Evolutionary conservation across 2,888 invertebrate species (phyloP).

Genomic region (Laothoe populi): DNA sequence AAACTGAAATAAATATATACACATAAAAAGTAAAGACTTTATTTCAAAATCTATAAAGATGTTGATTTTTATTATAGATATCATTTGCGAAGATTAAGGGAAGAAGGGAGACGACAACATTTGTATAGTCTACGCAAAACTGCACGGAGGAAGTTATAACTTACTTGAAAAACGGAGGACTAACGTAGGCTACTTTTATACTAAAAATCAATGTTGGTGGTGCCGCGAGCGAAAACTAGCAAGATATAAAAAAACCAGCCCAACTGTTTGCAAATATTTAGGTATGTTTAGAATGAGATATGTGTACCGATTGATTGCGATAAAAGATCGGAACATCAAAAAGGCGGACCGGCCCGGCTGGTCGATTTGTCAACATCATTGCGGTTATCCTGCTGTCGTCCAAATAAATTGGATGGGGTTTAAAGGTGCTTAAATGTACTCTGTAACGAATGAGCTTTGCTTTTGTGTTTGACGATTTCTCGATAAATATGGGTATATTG

Average conservation of each 20-base stretch:
- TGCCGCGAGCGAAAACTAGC: no score
- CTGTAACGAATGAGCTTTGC: slow-evolving; percentile 41
- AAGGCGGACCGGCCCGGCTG: slow-evolving; percentile 67
- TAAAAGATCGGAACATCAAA: slow-evolving; percentile 75
- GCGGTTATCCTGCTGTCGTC: slow-evolving; percentile 61
- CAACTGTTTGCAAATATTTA: slow-evolving; percentile 11
- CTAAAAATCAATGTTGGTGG: no score
- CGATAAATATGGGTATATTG: slow-evolving; percentile 2
- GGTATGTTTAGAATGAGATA: slow-evolving; percentile 57
- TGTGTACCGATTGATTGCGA: slow-evolving; percentile 61
- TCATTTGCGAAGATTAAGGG: no score
- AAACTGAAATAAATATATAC: no score
- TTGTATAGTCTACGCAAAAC: no score
- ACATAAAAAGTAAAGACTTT: no score
- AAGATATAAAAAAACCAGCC: not conserved
- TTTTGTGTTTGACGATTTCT: slow-evolving; percentile 36
- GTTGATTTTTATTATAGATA: no score
- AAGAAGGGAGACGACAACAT: no score
- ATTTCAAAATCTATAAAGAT: no score
- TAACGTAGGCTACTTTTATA: no score
- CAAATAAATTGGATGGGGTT: slow-evolving; percentile 75
- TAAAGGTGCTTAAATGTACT: slow-evolving; percentile 55
- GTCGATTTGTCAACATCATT: slow-evolving; percentile 82
- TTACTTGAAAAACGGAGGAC: no score
- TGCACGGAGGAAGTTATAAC: no score